Percentiles rank a stretch among this genome's conserved stretches.
phyloP scores from a whole-genome alignment of 2,888 invertebrate genomes.

The Bombyx huttoni region DNA sequence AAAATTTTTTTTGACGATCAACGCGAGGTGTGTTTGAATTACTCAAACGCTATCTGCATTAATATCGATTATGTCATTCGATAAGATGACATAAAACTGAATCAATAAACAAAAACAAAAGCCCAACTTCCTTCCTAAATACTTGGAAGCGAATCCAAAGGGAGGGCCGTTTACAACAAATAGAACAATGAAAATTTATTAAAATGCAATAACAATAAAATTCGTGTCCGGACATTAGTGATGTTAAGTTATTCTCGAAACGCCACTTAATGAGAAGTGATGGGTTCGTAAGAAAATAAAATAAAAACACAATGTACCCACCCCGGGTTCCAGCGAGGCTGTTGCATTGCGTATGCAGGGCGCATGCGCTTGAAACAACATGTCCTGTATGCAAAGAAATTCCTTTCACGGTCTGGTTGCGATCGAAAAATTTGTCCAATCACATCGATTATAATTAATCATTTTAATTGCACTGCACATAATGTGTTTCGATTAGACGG shows the following conservation, averaged over 20 bases:
- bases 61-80: conserved; percentile 15
- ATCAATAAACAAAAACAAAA: conserved; percentile 38
- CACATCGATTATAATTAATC: conserved; percentile 9
- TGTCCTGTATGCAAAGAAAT: conserved; percentile 61
- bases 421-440: conserved; percentile 28
- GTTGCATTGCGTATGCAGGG: conserved; percentile 53
- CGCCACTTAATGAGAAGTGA: conserved; percentile 72
- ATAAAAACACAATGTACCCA: conserved; percentile 55
- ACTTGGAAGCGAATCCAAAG: conserved; percentile 36
- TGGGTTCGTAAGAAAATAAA: conserved; percentile 70
- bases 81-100: conserved; percentile 10
- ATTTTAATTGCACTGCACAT: neutral
- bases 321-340: conserved; percentile 38
- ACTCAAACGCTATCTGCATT: neutral
- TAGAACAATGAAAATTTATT: conserved; percentile 65
- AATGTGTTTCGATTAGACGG: neutral
- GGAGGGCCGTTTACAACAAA: conserved; percentile 39
- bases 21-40: neutral
- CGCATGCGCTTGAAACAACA: conserved; percentile 55
- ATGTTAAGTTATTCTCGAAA: conserved; percentile 71
- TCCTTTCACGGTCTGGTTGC: conserved; percentile 28
- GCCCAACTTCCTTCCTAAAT: conserved; percentile 55
- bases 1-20: neutral
- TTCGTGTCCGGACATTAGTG: conserved; percentile 68
- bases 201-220: conserved; percentile 73